Evolutionary conservation across 92 coral and sea anemone genomes (phyloP), one percentile per base, ranked within the genome.

Genomic region (Porites divaricata): DNA sequence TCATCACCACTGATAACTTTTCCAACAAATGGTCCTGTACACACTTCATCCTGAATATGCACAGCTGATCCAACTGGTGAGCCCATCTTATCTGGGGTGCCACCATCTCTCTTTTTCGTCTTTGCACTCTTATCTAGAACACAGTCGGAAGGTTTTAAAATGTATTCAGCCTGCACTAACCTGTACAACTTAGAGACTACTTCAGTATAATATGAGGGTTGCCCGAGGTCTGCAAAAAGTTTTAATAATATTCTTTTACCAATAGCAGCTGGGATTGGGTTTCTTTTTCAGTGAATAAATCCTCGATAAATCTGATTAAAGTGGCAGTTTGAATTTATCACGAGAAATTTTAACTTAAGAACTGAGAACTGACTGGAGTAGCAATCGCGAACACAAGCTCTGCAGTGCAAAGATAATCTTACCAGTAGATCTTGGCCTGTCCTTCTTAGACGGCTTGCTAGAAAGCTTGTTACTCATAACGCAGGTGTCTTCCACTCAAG

Each of bases 351-450:
- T 11, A 50, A 11, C 12, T 15, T 50, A 20, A 75, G 16, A n/a
- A 28, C 14, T 13, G 3, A 14, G 48, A 21, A 21, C 72, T 25
- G 45, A 35, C 45, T 14, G 67, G 22, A 76, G 14, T 14, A 14
- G 58, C 58, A 2, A 54, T 54, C 3, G 16, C 12, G 17, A 54
- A 11, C 59, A 15, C 12, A 54, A 54, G 20, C 28, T 35, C 79
- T n/a, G 6, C 61, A 1, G 35, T 19, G 16, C 24, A 25, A 67
- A 48, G 14, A 13, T 50, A 11, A 21, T 4, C 76, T 75, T 48
- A 96, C 99, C 99, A 75, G 99, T 94, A 9, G 99, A 96, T 70
- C 88, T 89, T 19, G 99, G 99, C 4, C 99, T 90, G 84, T 96
- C 99, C 77, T 92, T 92, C 80, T 84, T 96, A 1, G 99, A 96